A percentile compares a stretch with the other conserved stretches of the same genome.
phyloP scores from a whole-genome alignment of 2,888 invertebrate species.

The Watsonalla binaria region DNA sequence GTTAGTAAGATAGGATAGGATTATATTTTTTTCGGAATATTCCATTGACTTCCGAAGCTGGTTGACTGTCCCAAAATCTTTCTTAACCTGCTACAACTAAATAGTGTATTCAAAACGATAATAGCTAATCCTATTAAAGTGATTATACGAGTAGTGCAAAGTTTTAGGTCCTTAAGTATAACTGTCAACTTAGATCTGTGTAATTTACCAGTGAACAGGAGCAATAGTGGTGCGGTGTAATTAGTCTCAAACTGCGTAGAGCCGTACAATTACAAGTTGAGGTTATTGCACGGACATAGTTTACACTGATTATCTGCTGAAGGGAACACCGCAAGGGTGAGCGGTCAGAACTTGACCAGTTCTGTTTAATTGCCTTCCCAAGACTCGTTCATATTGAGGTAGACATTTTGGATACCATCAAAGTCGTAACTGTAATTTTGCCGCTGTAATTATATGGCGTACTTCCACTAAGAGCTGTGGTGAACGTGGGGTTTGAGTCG shows the following conservation, averaged over 20 bases:
- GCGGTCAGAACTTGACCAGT: slow-evolving; percentile 33
- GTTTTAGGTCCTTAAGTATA: too few species aligned
- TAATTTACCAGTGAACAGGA: slow-evolving; percentile 3
- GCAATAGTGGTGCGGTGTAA: slow-evolving; percentile 11
- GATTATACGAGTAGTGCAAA: too few species aligned
- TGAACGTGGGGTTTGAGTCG: too few species aligned
- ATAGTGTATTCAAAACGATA: too few species aligned
- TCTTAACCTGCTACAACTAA: too few species aligned
- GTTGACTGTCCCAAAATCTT: too few species aligned
- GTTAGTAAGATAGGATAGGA: too few species aligned
- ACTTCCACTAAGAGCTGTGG: too few species aligned
- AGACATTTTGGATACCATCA: slow-evolving; percentile 10
- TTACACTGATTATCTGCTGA: slow-evolving; percentile 45
- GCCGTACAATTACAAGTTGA: slow-evolving; percentile 22
- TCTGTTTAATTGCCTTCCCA: slow-evolving; percentile 42
- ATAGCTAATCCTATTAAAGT: too few species aligned
- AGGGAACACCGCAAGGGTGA: slow-evolving; percentile 35
- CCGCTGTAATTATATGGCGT: too few species aligned
- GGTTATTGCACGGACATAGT: slow-evolving; percentile 24
- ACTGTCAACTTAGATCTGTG: background rate
- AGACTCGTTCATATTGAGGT: slow-evolving; percentile 24
- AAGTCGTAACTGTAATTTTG: background rate
- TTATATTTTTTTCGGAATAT: too few species aligned
- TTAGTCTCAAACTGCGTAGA: slow-evolving; percentile 19
- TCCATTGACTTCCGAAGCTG: too few species aligned